phyloP scores from a whole-genome alignment of 2,888 invertebrate species.

The Platycheirus rosarum region DNA sequence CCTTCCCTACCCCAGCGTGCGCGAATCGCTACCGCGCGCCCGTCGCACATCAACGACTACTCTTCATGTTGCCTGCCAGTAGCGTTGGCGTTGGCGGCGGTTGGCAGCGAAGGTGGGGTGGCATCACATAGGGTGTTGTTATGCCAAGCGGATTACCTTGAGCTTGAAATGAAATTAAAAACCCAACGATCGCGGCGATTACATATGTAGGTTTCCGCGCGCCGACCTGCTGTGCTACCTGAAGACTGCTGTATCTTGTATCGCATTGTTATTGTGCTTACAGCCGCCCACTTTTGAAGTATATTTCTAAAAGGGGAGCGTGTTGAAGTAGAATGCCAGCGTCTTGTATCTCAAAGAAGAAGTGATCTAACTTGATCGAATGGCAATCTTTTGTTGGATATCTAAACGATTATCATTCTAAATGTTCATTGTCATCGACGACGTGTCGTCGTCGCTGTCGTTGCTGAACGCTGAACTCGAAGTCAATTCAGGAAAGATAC shows the following conservation, averaged over 20 bases:
- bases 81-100: too few species aligned
- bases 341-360: slow-evolving; percentile 37
- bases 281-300: slow-evolving; percentile 48
- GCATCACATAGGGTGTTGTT: background rate
- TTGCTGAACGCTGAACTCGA: slow-evolving; percentile 10
- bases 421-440: slow-evolving; percentile 29
- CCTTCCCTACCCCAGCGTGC: background rate
- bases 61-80: too few species aligned
- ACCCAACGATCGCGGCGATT: slow-evolving; percentile 67
- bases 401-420: slow-evolving; percentile 42
- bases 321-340: slow-evolving; percentile 34
- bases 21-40: background rate
- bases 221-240: slow-evolving; percentile 32
- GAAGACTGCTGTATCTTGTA: slow-evolving; percentile 33
- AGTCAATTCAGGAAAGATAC: slow-evolving; percentile 15
- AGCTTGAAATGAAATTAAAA: slow-evolving; percentile 74
- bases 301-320: background rate
- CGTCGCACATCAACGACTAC: slow-evolving; percentile 45
- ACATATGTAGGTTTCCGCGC: slow-evolving; percentile 37
- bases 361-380: slow-evolving; percentile 67
- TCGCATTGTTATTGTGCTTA: slow-evolving; percentile 24
- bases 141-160: slow-evolving; percentile 72
- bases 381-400: slow-evolving; percentile 56
- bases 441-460: background rate
- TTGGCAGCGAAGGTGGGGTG: background rate